phyloP scores from a whole-genome alignment of 2,888 invertebrate genomes.

The Tetheella fluctuosa region DNA sequence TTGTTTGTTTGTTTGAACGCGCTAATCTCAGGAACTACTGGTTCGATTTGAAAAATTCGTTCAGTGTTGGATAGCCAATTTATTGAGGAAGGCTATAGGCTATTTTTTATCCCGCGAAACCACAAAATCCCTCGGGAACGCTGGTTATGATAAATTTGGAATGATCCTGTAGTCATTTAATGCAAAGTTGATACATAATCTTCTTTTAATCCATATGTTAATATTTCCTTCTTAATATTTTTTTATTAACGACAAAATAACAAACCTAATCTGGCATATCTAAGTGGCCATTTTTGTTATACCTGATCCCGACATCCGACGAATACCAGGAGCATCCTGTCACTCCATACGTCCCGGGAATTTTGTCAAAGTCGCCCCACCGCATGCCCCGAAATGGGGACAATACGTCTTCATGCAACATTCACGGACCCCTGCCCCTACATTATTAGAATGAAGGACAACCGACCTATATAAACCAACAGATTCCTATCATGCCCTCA shows the following conservation, averaged over 20 bases:
- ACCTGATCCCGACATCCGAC: slow-evolving; percentile 25
- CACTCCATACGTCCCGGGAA: slow-evolving; percentile 48
- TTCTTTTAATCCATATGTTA: no score
- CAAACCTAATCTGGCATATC: not conserved
- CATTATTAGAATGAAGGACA: slow-evolving; percentile 63
- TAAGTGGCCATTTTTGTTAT: slow-evolving; percentile 25
- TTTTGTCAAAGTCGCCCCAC: slow-evolving; percentile 71
- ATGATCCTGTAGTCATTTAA: no score
- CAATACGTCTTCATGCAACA: slow-evolving; percentile 74
- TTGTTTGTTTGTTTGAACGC: no score
- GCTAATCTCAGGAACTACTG: no score
- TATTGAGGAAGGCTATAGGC: no score
- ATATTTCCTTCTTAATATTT: no score
- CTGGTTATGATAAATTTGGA: no score
- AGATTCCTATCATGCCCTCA: slow-evolving; percentile 51
- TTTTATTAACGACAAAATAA: not conserved
- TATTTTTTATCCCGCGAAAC: no score
- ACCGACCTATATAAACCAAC: slow-evolving; percentile 60
- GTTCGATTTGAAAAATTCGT: no score
- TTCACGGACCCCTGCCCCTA: slow-evolving; percentile 62
- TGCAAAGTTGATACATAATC: no score
- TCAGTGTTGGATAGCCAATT: no score
- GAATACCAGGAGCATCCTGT: slow-evolving; percentile 28
- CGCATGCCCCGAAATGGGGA: slow-evolving; percentile 57
- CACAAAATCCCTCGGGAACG: no score